A percentile compares a stretch with the other conserved stretches of the same genome.
These are phyloP conservation scores for Oscheius sp. DNA, from an alignment of 2,888 invertebrate genomes.

Conservation along the genomic window DNA sequence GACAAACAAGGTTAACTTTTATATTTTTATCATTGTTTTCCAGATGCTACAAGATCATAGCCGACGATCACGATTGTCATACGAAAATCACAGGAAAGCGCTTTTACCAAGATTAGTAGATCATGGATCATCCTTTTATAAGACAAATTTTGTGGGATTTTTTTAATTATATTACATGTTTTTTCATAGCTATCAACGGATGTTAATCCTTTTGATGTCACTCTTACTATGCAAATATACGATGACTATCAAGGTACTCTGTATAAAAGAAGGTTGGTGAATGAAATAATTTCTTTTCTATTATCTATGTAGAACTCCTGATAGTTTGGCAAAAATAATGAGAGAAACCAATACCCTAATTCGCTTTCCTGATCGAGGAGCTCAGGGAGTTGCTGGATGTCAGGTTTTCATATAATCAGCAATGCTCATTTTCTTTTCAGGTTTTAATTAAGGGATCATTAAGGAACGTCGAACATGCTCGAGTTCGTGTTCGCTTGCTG, in stretches of 20 bases:
- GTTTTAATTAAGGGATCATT: not conserved
- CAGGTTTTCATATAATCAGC: not conserved
- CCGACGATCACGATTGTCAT: slow-evolving; percentile 4
- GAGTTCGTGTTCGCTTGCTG: not conserved
- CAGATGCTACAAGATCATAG: slow-evolving; percentile 15
- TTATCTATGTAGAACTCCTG: not conserved
- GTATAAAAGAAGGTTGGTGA: not conserved
- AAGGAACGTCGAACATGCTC: not conserved
- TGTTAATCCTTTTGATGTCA: slow-evolving; percentile 12
- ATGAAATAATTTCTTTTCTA: not conserved
- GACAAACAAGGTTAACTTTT: slow-evolving; percentile 3
- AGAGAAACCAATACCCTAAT: slow-evolving; percentile 7
- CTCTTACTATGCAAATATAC: slow-evolving; percentile 18
- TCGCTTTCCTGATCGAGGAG: slow-evolving; percentile 20
- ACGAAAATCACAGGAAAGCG: slow-evolving; percentile 5
- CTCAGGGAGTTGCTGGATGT: not conserved
- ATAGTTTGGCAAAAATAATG: slow-evolving; percentile 12
- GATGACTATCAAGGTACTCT: not conserved
- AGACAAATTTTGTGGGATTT: not conserved
- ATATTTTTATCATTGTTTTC: not conserved
- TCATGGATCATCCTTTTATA: not conserved
- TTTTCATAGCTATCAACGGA: not conserved
- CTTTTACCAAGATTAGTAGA: not conserved
- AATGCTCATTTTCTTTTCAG: not conserved
- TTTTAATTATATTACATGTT: not conserved